Base-by-base conservation (phyloP, 1,140 invertebrate genomes). In the Euwallacea fornicatus region DNA sequence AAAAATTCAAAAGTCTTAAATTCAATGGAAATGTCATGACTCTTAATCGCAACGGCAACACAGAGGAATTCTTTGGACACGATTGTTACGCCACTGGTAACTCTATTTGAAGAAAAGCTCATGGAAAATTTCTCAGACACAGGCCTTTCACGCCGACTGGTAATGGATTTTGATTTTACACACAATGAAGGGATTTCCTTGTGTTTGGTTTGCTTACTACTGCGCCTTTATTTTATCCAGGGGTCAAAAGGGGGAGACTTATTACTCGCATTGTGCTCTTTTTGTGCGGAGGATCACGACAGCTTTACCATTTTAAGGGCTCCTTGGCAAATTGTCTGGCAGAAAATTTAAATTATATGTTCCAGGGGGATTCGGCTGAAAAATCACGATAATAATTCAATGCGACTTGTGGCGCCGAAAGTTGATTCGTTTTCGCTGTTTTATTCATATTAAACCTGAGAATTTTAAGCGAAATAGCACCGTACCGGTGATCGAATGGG, bases 81-180 rank as follows among this genome's bases (percentile, higher is more conserved):
- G 4, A 33, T 33, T 33, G 21, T 33, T 33, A 50, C 67, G 15
- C 58, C 46, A 69, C 47, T 61, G 59, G 33, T 56, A 63, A 62
- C 72, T 73, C 50, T 79, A 76, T 78, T 78, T 78, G 75, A 74
- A 70, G 60, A 76, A 60, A 71, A 73, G 76, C 75, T 78, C 76
- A 78, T 74, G 74, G 66, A 67, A 67, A 72, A 77, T 72, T 76
- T 75, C 74, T 63, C 47, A 69, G 72, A 66, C 69, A 61, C 47
- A 69, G 72, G 69, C 69, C 65, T 72, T 75, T 76, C 67, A 73
- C 63, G 62, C 74, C 64, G 41, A 68, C 56, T 56, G 55, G 74
- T 80, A 80, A 80, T 80, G 78, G 78, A 79, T 80, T 80, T 80
- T 79, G 78, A 79, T 80, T 78, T 77, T 74, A 72, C 77, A 76